Conservation (phyloP, 2,113 vertebrate genomes). For the Entelurus aequoreus region DNA sequence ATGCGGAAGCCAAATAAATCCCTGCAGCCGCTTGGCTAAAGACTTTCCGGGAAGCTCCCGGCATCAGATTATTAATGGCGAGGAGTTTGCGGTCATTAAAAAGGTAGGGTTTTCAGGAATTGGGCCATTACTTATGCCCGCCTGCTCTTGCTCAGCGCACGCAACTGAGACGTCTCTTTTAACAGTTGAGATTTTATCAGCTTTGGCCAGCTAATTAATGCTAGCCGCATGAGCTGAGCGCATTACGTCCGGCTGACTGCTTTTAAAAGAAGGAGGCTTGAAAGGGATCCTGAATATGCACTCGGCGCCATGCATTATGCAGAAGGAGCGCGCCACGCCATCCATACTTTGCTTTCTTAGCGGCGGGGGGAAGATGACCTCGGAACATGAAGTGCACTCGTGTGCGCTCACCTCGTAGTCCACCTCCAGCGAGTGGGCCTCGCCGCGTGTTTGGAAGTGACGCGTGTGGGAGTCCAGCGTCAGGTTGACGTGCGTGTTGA, state of each 20-base stretch:
- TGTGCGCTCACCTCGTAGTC: constrained; percentile 87
- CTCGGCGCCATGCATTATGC: constrained; percentile 4
- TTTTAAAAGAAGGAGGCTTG: constrained; percentile 3
- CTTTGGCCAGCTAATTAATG: constrained; percentile 7
- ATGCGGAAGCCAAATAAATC: constrained; percentile 5
- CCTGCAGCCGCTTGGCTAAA: constrained; percentile 17
- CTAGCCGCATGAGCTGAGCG: constrained; percentile 5
- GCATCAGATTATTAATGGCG: constrained; percentile 16
- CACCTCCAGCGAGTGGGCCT: constrained; percentile 87
- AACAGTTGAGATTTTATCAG: constrained; percentile 8
- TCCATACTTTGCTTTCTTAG: neutral
- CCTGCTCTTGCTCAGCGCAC: neutral
- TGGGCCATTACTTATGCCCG: constrained; percentile 10
- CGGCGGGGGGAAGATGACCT: neutral
- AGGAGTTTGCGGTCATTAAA: constrained; percentile 4
- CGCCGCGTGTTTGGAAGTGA: constrained; percentile 86
- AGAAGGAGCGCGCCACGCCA: neutral
- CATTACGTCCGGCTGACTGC: constrained; percentile 5
- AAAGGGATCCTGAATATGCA: constrained; percentile 8
- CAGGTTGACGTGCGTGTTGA: constrained; percentile 95
- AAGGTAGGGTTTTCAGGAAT: constrained; percentile 6
- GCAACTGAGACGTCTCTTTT: constrained; percentile 3
- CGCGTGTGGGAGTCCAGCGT: constrained; percentile 87
- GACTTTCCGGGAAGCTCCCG: constrained; percentile 1
- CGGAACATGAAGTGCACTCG: too few species aligned